These are phyloP conservation scores for Globicephala melas DNA, from an alignment of 2,113 vertebrate genomes.

Conservation along the genomic window DNA sequence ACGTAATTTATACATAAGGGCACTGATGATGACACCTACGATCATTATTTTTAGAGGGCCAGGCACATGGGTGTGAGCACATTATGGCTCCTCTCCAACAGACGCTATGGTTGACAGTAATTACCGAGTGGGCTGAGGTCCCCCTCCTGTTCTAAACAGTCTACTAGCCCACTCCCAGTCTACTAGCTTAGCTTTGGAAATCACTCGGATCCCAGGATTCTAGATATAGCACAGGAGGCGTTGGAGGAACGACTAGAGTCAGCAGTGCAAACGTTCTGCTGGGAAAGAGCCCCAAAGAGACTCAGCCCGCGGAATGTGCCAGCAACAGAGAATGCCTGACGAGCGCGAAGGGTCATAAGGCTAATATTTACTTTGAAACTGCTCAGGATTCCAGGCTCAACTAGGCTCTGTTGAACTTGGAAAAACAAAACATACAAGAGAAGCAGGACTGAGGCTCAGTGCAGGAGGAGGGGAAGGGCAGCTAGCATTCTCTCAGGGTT, in stretches of 20 bases:
- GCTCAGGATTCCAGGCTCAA: conserved; percentile 64
- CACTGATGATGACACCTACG: not conserved
- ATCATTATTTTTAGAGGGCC: not conserved
- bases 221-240: not conserved
- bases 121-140: not conserved
- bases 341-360: conserved; percentile 45
- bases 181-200: conserved; percentile 27
- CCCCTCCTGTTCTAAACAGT: not conserved
- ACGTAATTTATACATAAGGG: not conserved
- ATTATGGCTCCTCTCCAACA: not conserved
- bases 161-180: not conserved
- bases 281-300: not conserved
- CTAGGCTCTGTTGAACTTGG: conserved; percentile 49
- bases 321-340: not conserved
- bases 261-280: not conserved
- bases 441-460: conserved; percentile 15
- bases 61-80: not conserved
- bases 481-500: conserved; percentile 28
- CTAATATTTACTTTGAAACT: conserved; percentile 76
- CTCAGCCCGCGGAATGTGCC: not conserved
- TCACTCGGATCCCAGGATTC: not conserved
- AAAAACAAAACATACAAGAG: not conserved
- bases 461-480: not conserved
- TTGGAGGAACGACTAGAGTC: not conserved
- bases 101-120: not conserved